A percentile compares a stretch with the other conserved stretches of the same genome.
Conservation (phyloP, 2,113 vertebrate species). For the Pampusana beccarii region DNA sequence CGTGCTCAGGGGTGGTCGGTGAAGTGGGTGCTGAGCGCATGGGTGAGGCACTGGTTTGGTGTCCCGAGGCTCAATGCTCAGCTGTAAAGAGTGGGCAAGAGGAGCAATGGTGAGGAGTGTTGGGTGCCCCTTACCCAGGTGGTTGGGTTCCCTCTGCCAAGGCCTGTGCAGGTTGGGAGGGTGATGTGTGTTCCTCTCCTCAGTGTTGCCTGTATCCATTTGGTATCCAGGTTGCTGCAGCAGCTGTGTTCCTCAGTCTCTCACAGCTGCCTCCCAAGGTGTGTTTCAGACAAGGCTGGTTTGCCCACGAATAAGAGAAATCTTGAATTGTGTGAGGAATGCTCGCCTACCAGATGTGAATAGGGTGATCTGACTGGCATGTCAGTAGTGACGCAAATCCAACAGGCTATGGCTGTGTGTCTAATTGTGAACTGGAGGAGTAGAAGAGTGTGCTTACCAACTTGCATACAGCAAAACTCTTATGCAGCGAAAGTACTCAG, state of each 20-base stretch:
- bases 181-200: accelerated
- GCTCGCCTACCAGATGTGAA: accelerated
- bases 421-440: not conserved
- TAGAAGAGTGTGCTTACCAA: not conserved
- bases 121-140: accelerated
- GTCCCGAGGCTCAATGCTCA: accelerated
- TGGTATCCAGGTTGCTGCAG: accelerated
- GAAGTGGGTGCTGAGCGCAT: accelerated
- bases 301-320: not conserved
- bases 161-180: accelerated
- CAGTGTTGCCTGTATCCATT: accelerated
- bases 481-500: not conserved
- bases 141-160: accelerated
- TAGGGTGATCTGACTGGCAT: not conserved
- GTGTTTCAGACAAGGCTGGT: not conserved
- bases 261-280: not conserved
- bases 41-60: too few species aligned
- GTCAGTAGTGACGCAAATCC: accelerated
- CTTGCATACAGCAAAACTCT: not conserved
- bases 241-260: too few species aligned
- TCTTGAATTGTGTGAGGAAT: accelerated
- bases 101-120: accelerated
- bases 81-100: accelerated
- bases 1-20: accelerated
- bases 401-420: accelerated